These are phyloP conservation scores for Stegodyphus dumicola DNA, from an alignment of 1,140 invertebrate genomes.

Conservation along the genomic window DNA sequence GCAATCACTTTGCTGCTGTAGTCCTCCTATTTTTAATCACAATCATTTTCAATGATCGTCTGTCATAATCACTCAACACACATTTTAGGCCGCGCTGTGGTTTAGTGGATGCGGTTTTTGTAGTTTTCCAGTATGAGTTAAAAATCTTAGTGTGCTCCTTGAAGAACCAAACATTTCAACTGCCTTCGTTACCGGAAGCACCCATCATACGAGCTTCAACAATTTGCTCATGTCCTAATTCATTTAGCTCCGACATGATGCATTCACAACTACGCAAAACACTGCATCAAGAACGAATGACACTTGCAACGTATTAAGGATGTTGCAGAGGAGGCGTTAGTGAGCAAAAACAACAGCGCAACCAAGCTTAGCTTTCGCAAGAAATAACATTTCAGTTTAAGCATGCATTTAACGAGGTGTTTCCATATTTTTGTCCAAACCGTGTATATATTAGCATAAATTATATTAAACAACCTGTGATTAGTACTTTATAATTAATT, in stretches of 20 bases:
- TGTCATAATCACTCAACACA: neutral
- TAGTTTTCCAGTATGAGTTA: neutral
- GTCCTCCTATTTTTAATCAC: constrained; percentile 5
- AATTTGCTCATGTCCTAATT: too few relatives aligned
- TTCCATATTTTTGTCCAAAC: too few relatives aligned
- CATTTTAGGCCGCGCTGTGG: neutral
- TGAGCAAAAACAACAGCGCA: neutral
- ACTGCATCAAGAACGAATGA: neutral
- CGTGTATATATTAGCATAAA: too few relatives aligned
- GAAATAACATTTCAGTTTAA: neutral
- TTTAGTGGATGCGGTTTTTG: neutral
- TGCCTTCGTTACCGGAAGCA: neutral
- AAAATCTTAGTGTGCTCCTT: neutral
- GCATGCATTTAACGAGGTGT: too few relatives aligned
- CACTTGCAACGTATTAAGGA: neutral
- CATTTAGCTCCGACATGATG: too few relatives aligned
- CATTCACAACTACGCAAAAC: too few relatives aligned
- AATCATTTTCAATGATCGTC: neutral
- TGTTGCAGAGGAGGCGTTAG: neutral
- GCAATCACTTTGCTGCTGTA: constrained; percentile 9
- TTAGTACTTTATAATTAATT: too few relatives aligned
- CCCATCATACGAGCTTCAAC: neutral
- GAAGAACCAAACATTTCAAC: neutral
- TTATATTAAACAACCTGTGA: too few relatives aligned
- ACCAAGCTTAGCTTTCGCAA: neutral